Conservation (phyloP, 2,888 invertebrate genomes). For the Tetropium fuscum region DNA sequence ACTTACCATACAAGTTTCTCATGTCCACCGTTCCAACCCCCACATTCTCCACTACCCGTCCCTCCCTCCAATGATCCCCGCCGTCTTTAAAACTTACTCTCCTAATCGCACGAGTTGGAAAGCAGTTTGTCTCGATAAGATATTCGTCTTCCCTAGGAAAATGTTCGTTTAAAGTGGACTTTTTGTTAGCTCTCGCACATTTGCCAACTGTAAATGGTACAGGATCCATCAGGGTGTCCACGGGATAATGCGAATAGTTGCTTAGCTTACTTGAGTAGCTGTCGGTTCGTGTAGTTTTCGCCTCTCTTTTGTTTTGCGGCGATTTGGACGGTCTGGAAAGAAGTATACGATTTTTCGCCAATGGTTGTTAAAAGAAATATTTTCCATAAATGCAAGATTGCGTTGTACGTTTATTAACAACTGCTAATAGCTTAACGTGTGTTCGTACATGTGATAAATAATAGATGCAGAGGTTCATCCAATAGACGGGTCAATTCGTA, state of each 20-base stretch:
- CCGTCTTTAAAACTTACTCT: conserved; percentile 30
- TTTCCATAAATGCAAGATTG: no score
- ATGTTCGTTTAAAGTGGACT: conserved; percentile 35
- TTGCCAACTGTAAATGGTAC: conserved; percentile 30
- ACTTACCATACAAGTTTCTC: conserved; percentile 31
- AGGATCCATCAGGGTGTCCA: conserved; percentile 6
- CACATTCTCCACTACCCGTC: not conserved
- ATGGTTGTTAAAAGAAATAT: no score
- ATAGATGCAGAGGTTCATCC: no score
- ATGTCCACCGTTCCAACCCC: conserved; percentile 3
- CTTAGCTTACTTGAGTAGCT: conserved; percentile 33
- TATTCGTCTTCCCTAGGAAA: conserved; percentile 35
- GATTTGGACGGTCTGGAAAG: conserved; percentile 21
- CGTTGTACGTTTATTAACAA: no score
- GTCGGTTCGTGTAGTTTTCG: conserved; percentile 27
- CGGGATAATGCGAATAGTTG: conserved; percentile 20
- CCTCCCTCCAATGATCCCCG: conserved; percentile 1
- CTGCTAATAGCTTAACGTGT: no score
- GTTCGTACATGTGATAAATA: no score
- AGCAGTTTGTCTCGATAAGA: conserved; percentile 38
- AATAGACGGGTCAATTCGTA: no score
- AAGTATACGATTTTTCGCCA: no score
- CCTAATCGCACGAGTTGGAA: conserved; percentile 16
- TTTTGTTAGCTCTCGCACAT: conserved; percentile 37
- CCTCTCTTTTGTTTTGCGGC: conserved; percentile 23